Base-by-base conservation (phyloP, 2,113 vertebrate genomes). In the Thermophis baileyi region DNA sequence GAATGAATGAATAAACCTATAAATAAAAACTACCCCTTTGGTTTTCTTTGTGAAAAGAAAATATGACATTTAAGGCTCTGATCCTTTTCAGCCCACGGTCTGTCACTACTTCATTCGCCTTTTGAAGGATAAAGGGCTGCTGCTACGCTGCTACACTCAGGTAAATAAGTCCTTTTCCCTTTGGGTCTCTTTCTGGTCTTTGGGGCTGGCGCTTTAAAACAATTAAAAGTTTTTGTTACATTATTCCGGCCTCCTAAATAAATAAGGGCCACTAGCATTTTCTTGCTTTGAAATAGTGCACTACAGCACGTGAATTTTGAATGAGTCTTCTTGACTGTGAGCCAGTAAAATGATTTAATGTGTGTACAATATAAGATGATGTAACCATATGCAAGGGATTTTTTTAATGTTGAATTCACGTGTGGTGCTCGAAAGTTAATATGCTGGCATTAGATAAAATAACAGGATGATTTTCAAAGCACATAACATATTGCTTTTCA, bases 41-140 rank as follows among this genome's bases (percentile, higher is more conserved):
- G 1, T 46, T 49, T 35, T 3, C 18, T 49, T 47, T 27, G 16
- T 20, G 63, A 86, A 8, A 11, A n/a, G 30, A 50, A 55, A 54
- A 35, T 60, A 30, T 44, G 74, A 40, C 35, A 90, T 24, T 9
- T 40, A 16, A 47, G 6, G 22, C 14, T 90, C n/a, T 90, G 46
- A 18, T 86, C 46, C 11, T 93, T 86, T 87, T 44, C 89, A 99
- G 99, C 99, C 99, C 0, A 99, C 99, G 0, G 90, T 98, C 47
- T 99, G 98, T 87, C 99, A 99, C 97, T 99, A 99, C 96, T 99
- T 99, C 96, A 98, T 99, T 12, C 98, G 98, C 92, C 97, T 99
- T 97, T 94, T 99, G 95, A 98, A 99, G 96, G 98, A 99, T 53
- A 99, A 99, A 46, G 98, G 98, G 0, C 91, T 98, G 20, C 96